These are phyloP conservation scores for Hycleus cichorii DNA, from an alignment of 1,140 invertebrate species.

Conservation along the genomic window DNA sequence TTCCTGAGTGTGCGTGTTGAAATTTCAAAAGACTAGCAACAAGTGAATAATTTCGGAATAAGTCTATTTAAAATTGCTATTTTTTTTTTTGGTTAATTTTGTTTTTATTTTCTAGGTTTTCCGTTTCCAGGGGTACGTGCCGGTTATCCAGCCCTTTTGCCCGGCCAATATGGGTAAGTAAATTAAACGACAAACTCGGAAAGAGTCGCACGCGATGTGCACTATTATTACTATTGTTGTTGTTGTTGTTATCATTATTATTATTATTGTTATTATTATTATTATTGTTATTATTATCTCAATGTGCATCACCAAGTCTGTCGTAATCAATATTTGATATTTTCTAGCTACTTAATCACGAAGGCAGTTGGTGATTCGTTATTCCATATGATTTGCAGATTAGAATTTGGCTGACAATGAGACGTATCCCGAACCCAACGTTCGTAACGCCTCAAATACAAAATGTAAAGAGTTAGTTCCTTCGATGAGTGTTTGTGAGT, in stretches of 20 bases:
- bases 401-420: constrained; percentile 36
- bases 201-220: constrained; percentile 12
- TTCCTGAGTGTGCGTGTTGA: too few species aligned
- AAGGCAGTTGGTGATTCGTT: constrained; percentile 37
- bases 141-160: constrained; percentile 61
- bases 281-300: constrained; percentile 3
- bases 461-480: constrained; percentile 39
- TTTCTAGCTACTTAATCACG: constrained; percentile 38
- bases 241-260: not conserved
- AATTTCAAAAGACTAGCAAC: too few species aligned
- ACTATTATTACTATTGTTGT: constrained; percentile 2
- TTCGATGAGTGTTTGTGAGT: constrained; percentile 42
- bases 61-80: too few species aligned
- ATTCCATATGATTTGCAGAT: constrained; percentile 38
- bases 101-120: constrained; percentile 46
- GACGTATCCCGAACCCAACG: constrained; percentile 23
- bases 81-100: too few species aligned
- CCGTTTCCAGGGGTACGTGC: constrained; percentile 57
- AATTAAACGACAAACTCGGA: constrained; percentile 3
- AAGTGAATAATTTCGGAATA: too few species aligned
- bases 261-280: not conserved
- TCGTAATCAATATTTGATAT: constrained; percentile 38
- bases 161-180: constrained; percentile 68
- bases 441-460: constrained; percentile 33
- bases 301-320: constrained; percentile 28